phyloP scores from a whole-genome alignment of 2,888 invertebrate species.

The Amaurobius ferox region DNA sequence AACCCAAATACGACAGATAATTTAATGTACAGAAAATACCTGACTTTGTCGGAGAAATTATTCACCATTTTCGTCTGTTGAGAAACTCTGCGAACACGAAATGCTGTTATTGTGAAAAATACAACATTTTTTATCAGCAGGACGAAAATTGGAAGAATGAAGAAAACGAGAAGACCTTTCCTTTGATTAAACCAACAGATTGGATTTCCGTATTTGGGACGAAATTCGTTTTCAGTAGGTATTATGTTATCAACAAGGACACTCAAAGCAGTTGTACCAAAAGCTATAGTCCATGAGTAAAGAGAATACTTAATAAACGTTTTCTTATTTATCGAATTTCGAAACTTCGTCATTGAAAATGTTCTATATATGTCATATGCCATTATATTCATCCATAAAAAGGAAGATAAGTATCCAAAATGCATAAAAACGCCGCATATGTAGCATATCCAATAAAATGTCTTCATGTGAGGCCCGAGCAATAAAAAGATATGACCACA shows the following conservation, averaged over 20 bases:
- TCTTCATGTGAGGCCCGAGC: slow-evolving; percentile 20
- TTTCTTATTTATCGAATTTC: slow-evolving; percentile 14
- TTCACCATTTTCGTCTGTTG: slow-evolving; percentile 73
- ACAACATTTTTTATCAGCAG: slow-evolving; percentile 77
- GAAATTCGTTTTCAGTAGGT: slow-evolving; percentile 40
- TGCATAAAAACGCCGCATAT: slow-evolving; percentile 79
- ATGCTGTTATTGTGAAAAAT: slow-evolving; percentile 77
- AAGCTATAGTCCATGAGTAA: slow-evolving; percentile 75
- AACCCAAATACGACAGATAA: slow-evolving; percentile 79
- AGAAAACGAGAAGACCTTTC: slow-evolving; percentile 77
- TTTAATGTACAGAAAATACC: slow-evolving; percentile 77
- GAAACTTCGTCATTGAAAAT: slow-evolving; percentile 32
- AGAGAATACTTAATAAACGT: slow-evolving; percentile 74
- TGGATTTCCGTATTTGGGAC: slow-evolving; percentile 75
- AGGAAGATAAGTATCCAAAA: slow-evolving; percentile 80
- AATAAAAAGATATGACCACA: slow-evolving; percentile 69
- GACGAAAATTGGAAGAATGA: slow-evolving; percentile 77
- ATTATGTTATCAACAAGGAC: slow-evolving; percentile 35
- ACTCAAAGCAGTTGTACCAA: slow-evolving; percentile 74
- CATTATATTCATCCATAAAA: slow-evolving; percentile 81
- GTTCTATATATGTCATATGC: slow-evolving; percentile 78
- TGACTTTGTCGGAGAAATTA: slow-evolving; percentile 73
- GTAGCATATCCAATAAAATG: slow-evolving; percentile 76
- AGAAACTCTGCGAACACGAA: slow-evolving; percentile 73
- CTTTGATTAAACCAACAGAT: slow-evolving; percentile 78